Evolutionary conservation across 1,140 invertebrate species (phyloP).

Genomic region (Drosophila trapezifrons): DNA sequence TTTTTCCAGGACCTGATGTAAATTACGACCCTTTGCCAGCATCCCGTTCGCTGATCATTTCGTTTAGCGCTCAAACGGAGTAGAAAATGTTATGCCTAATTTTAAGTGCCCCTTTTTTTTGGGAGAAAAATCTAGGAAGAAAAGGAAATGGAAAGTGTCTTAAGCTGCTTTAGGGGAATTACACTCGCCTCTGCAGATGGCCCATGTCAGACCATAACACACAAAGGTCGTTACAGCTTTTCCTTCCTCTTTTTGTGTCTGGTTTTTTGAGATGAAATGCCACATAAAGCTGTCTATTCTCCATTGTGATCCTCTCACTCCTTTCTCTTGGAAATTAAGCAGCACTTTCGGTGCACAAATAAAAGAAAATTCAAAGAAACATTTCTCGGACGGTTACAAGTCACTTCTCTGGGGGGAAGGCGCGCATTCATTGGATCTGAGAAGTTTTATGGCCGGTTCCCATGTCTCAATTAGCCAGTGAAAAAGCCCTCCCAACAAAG

Average conservation of each 20-base stretch:
- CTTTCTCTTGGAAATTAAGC: constrained; percentile 32
- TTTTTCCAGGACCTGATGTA: constrained; percentile 47
- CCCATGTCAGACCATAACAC: constrained; percentile 67
- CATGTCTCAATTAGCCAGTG: constrained; percentile 69
- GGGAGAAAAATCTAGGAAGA: constrained; percentile 30
- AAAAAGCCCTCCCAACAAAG: constrained; percentile 55
- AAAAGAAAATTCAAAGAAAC: constrained; percentile 24
- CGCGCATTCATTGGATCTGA: constrained; percentile 33
- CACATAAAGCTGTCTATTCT: constrained; percentile 60
- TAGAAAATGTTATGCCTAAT: constrained; percentile 63
- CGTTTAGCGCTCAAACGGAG: constrained; percentile 45
- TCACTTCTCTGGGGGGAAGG: constrained; percentile 26
- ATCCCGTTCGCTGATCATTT: constrained; percentile 72
- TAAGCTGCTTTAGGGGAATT: constrained; percentile 82
- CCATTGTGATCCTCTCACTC: constrained; percentile 49
- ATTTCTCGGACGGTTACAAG: constrained; percentile 45
- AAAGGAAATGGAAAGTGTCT: constrained; percentile 60
- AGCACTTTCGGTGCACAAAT: constrained; percentile 29
- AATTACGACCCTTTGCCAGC: constrained; percentile 65
- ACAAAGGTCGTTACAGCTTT: constrained; percentile 71
- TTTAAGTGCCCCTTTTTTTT: constrained; percentile 70
- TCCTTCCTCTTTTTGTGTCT: constrained; percentile 7
- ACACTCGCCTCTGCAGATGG: constrained; percentile 69
- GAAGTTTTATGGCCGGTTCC: constrained; percentile 36
- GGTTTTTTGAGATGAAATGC: constrained; percentile 41